Percentiles rank a stretch among this genome's conserved stretches.
These are phyloP conservation scores for Brachyptera putata DNA, from an alignment of 2,888 invertebrate genomes.

Conservation along the genomic window DNA sequence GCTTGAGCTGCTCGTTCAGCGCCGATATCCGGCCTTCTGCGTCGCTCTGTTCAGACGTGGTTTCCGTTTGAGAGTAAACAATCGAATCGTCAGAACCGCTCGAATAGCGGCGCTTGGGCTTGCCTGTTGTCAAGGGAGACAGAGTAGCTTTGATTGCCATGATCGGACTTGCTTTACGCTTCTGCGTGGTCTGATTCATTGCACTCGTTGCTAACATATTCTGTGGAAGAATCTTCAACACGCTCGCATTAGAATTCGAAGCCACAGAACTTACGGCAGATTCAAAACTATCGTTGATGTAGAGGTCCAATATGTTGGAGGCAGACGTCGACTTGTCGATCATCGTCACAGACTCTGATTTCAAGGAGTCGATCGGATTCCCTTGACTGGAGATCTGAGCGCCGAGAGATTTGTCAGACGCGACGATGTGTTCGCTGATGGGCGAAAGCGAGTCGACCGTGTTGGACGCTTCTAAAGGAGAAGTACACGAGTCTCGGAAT, in stretches of 20 bases:
- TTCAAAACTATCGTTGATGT: slow-evolving; percentile 31
- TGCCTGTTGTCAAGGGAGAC: slow-evolving; percentile 33
- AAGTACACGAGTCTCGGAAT: slow-evolving; percentile 20
- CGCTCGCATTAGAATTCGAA: slow-evolving; percentile 9
- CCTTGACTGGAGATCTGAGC: neutral
- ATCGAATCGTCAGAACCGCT: slow-evolving; percentile 41
- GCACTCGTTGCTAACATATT: neutral
- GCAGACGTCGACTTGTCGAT: slow-evolving; percentile 10
- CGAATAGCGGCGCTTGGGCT: slow-evolving; percentile 36
- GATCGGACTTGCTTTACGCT: slow-evolving; percentile 21
- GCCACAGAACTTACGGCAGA: slow-evolving; percentile 28
- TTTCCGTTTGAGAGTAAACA: slow-evolving; percentile 42
- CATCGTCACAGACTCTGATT: neutral
- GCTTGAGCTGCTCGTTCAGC: slow-evolving; percentile 48
- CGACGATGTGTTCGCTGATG: slow-evolving; percentile 14
- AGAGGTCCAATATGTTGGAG: neutral
- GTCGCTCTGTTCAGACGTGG: slow-evolving; percentile 50
- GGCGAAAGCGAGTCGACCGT: neutral
- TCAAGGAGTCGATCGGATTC: neutral
- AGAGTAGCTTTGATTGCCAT: slow-evolving; percentile 37
- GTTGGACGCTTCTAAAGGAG: slow-evolving; percentile 11
- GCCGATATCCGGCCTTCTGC: slow-evolving; percentile 48
- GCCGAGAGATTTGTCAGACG: neutral
- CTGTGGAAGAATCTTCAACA: neutral
- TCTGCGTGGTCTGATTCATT: neutral